Base-by-base conservation (phyloP, 2,888 invertebrate species). In the Peribatodes rhomboidaria region DNA sequence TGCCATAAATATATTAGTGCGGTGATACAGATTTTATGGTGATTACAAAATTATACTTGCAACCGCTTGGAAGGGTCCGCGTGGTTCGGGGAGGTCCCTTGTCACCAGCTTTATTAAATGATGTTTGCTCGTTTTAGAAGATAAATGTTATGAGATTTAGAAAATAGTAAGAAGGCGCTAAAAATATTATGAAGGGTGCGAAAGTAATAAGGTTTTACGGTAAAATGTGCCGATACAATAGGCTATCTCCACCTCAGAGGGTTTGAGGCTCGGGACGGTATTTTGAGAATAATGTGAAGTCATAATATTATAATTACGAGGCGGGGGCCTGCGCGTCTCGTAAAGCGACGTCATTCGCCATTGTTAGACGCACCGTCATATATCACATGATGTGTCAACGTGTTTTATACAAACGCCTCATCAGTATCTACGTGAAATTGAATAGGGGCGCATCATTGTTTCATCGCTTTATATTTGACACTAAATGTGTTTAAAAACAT, bases 21-120 rank as follows among this genome's bases (percentile, higher is more conserved):
- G 88, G 89, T 90, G 88, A 89, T 90, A 90, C 90, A 89, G 89
- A 92, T 92, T 93, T 92, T 92, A 93, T 93, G 92, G 91, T 89
- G 91, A 92, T 93, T 90, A 90, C 89, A 80, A 85, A 87, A 90
- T 92, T 89, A 89, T 88, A 83, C 79, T 77, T 72, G 73, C 83
- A 78, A 79, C 81, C 80, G 80, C 74, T 76, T 77, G 60, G 76
- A 83, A 84, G 91, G 88, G 80, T 75, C 76, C 75, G 74, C 68
- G 73, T 76, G 80, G 76, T 81, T 78, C 67, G 61, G 39, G 39
- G 27, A 27, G 39, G n/a, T 55, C 74, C 76, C 72, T 55, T 65
- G 71, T 65, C 67, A 52, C 69, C 61, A 59, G 65, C 57, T 58
- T 66, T 70, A 69, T 70, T 69, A 74, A 69, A 69, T 70, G 70